phyloP scores from a whole-genome alignment of 2,888 invertebrate species.

The Apocheima hispidaria region DNA sequence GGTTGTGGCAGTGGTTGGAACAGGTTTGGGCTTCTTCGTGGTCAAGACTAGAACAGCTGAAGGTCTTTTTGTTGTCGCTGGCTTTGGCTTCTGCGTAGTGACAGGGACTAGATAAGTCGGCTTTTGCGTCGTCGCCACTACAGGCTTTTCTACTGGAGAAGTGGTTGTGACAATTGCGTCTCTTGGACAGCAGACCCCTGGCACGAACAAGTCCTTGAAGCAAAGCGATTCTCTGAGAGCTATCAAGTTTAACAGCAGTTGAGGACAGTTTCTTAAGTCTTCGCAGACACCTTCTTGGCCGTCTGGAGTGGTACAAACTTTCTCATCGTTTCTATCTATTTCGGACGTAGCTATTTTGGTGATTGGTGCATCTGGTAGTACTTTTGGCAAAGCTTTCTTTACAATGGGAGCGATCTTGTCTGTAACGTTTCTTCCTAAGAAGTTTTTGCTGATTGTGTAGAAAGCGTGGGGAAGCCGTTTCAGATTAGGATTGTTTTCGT shows the following conservation, averaged over 20 bases:
- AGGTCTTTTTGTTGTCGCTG: slow-evolving; percentile 57
- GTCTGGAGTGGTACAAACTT: slow-evolving; percentile 92
- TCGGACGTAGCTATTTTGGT: slow-evolving; percentile 78
- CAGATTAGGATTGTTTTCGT: slow-evolving; percentile 74
- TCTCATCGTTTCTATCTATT: slow-evolving; percentile 81
- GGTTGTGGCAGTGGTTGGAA: slow-evolving; percentile 49
- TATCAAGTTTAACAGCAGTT: slow-evolving; percentile 92
- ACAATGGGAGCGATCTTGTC: slow-evolving; percentile 92
- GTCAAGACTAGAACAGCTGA: slow-evolving; percentile 65
- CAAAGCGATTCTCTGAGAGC: slow-evolving; percentile 94
- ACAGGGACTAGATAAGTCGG: slow-evolving; percentile 78
- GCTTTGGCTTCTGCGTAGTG: slow-evolving; percentile 69
- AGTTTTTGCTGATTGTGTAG: slow-evolving; percentile 93
- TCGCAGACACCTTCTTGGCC: slow-evolving; percentile 93
- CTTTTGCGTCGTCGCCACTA: slow-evolving; percentile 69
- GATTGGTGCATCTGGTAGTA: slow-evolving; percentile 76
- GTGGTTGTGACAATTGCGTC: slow-evolving; percentile 70
- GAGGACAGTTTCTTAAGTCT: slow-evolving; percentile 95
- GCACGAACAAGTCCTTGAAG: slow-evolving; percentile 96
- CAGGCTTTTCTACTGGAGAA: slow-evolving; percentile 65
- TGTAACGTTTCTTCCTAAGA: slow-evolving; percentile 90
- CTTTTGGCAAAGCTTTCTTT: slow-evolving; percentile 75
- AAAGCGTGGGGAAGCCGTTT: slow-evolving; percentile 89
- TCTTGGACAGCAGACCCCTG: slow-evolving; percentile 96
- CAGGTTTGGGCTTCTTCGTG: slow-evolving; percentile 65